These are phyloP conservation scores for Apodemia mormo DNA, from an alignment of 2,888 invertebrate species.

Conservation along the genomic window DNA sequence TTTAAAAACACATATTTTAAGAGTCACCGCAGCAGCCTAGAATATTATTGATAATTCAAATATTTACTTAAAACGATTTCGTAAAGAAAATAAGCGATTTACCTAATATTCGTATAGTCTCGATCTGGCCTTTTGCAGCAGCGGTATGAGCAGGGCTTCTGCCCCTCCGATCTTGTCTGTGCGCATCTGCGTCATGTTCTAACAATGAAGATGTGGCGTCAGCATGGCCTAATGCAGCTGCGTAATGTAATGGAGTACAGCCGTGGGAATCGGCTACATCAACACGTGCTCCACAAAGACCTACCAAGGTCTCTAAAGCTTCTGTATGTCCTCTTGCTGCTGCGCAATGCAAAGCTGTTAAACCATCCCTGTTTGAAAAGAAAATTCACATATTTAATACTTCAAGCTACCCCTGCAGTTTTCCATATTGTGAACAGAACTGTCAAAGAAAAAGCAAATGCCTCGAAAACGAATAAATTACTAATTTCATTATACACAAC, in stretches of 20 bases:
- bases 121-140: constrained; percentile 96
- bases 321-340: constrained; percentile 97
- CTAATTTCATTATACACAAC: no score
- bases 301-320: constrained; percentile 93
- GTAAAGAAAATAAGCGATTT: constrained; percentile 17
- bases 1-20: no score
- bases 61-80: no score
- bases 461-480: no score
- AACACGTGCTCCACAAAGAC: constrained; percentile 92
- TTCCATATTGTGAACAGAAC: no score
- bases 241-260: constrained; percentile 97
- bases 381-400: neutral
- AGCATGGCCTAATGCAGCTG: constrained; percentile 96
- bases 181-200: constrained; percentile 94
- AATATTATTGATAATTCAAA: no score
- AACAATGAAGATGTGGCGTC: constrained; percentile 94
- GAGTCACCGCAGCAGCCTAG: no score
- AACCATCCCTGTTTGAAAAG: constrained; percentile 87
- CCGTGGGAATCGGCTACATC: constrained; percentile 96
- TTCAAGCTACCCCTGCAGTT: no score
- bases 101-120: constrained; percentile 89
- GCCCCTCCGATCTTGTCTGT: constrained; percentile 95
- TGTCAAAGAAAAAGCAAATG: no score
- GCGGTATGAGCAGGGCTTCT: constrained; percentile 97
- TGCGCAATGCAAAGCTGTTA: constrained; percentile 98